Evolutionary conservation across 2,113 vertebrate genomes (phyloP), one percentile per base, ranked within the genome.

Genomic region (Brevimyrus niger): DNA sequence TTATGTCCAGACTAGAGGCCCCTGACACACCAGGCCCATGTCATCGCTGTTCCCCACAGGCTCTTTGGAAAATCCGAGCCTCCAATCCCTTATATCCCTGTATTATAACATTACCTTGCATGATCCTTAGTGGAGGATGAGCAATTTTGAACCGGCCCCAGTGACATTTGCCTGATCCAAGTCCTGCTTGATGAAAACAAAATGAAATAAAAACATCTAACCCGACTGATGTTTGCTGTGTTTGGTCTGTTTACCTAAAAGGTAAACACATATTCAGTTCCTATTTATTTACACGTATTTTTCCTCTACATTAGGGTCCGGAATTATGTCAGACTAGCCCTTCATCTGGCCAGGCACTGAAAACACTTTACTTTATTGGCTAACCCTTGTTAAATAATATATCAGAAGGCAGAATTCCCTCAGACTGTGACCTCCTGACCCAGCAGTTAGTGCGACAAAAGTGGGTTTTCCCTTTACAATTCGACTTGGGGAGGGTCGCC

Each of bases 401-500:
- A 94, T 91, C 89, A 89, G 90, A 48, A 46, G 46, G 91, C 27
- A 86, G 92, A 91, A 90, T 94, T 94, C 94, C 94, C 93, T 89
- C 94, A 92, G 92, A 96, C 94, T 94, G 93, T 96, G 94, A 96
- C 96, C 95, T 94, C 91, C 86, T 94, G 95, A 95, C 95, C 95
- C 92, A 90, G 92, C 94, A 94, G 91, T 91, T 91, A 92, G 91
- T 89, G 89, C 92, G 94, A 96, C 95, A 96, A 95, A 96, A 93
- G 94, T 91, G 92, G 93, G 93, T 94, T 96, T 96, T 96, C 95
- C 94, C 94, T 95, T 95, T 96, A 73, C 94, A 95, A 95, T 95
- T 94, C 87, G 92, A 91, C 91, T 89, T 92, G 93, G 91, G 92
- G 93, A 92, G 92, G 73, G 93, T 91, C 95, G 94, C 94, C 95